Evolutionary conservation across 2,888 invertebrate genomes (phyloP), one percentile per base, ranked within the genome.

Genomic region (Morpho deidamia): DNA sequence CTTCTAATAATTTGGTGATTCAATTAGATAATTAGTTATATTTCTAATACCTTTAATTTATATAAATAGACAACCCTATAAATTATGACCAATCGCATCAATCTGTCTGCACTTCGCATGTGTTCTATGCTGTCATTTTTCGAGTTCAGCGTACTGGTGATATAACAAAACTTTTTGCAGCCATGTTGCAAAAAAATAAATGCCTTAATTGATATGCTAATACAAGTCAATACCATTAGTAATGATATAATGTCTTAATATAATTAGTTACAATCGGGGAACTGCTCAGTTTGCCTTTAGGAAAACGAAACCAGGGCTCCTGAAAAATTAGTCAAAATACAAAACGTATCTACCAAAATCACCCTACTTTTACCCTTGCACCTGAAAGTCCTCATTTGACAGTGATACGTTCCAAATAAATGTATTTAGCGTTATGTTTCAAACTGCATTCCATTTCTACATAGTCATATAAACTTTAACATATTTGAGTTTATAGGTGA

Each of bases 201-300:
- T 42, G 37, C 44, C 42, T 45, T 47, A 47, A 39, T 55, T 58
- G 39, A 45, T 52, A 41, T 41, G 23, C 41, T 46, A 41, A 46
- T 52, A 46, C 41, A 12, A 44, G 41, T 11, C 45, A 34, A 40
- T 51, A 38, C 39, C 39, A 51, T 78, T 71, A 72, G 78, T 81
- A 42, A 41, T 14, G 11, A 10, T 39, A 23, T 39, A 49, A 35
- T 34, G 14, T 8, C 48, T 35, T 42, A 14, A 35, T 14, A 11
- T 49, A 49, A 35, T 42, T 35, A 33, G 14, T 7, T 7, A 7
- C 33, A 43, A 43, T 33, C 11, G 34, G 34, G 33, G 8, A 33
- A 34, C 11, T 11, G 3, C 3, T 11, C 33, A 33, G 33, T 43
- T 43, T 33, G 7, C 32, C 11, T 11, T 14, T 3, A 41, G 8